These are phyloP conservation scores for Scalopus aquaticus DNA, from an alignment of 2,113 vertebrate genomes.

Conservation along the genomic window DNA sequence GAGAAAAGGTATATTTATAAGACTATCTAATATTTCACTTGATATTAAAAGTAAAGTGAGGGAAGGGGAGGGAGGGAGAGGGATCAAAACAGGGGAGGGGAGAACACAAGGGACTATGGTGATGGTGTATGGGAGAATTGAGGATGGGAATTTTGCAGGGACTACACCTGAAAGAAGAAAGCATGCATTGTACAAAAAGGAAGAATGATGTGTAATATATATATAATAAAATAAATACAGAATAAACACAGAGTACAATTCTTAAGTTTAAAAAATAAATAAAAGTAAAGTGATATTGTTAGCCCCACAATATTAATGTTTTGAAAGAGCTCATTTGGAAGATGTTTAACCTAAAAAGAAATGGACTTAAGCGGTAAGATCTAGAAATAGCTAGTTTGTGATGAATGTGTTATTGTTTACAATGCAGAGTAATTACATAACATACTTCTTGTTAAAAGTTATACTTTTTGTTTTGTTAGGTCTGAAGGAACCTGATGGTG, in stretches of 20 bases:
- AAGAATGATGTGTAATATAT: no score
- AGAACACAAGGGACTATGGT: no score
- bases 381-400: constrained; percentile 29
- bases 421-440: neutral
- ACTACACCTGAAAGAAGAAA: no score
- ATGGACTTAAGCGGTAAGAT: neutral
- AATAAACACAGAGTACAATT: no score
- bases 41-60: constrained; percentile 47
- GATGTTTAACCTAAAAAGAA: constrained; percentile 46
- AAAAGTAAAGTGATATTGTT: constrained; percentile 34
- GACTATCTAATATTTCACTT: constrained; percentile 29
- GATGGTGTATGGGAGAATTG: no score
- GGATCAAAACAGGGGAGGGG: no score
- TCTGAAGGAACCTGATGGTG: constrained; percentile 87
- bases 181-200: no score
- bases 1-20: constrained; percentile 13
- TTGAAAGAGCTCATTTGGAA: constrained; percentile 42
- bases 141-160: no score
- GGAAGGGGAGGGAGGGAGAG: no score
- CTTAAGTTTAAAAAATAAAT: no score
- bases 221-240: no score
- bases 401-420: neutral
- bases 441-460: constrained; percentile 36
- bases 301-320: neutral
- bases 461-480: constrained; percentile 85